Evolutionary conservation across 2,888 invertebrate species (phyloP).

Genomic region (Synanthedon andrenaeformis): DNA sequence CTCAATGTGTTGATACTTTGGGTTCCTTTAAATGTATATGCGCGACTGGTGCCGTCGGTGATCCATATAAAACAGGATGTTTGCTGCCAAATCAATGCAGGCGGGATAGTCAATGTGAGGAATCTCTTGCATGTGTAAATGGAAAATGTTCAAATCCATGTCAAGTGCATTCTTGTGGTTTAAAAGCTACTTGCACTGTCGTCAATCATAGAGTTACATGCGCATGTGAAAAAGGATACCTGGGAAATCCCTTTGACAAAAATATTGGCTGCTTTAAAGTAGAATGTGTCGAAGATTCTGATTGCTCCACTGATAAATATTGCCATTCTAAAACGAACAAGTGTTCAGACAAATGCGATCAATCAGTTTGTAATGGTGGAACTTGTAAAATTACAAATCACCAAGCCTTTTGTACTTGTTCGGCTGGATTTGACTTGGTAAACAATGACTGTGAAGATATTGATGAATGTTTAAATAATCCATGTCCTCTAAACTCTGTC

Average conservation of each 20-base stretch:
- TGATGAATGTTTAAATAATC: slow-evolving; percentile 82
- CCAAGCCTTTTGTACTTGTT: slow-evolving; percentile 78
- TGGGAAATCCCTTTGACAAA: slow-evolving; percentile 83
- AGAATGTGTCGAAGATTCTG: slow-evolving; percentile 82
- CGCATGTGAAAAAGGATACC: slow-evolving; percentile 81
- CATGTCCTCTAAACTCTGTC: slow-evolving; percentile 83
- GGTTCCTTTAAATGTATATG: slow-evolving; percentile 87
- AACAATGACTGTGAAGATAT: slow-evolving; percentile 81
- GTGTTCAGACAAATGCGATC: slow-evolving; percentile 87
- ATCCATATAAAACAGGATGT: slow-evolving; percentile 77
- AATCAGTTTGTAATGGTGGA: slow-evolving; percentile 83
- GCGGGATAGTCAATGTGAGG: slow-evolving; percentile 79
- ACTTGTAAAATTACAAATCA: slow-evolving; percentile 81
- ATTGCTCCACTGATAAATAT: slow-evolving; percentile 80
- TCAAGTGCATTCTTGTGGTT: slow-evolving; percentile 76
- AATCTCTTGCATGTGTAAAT: slow-evolving; percentile 79
- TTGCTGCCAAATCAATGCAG: slow-evolving; percentile 81
- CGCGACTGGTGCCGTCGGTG: slow-evolving; percentile 82
- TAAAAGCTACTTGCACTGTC: slow-evolving; percentile 81
- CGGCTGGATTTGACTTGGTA: slow-evolving; percentile 76
- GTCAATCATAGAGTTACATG: slow-evolving; percentile 80
- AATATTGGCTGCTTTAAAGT: slow-evolving; percentile 89
- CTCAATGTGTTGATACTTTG: slow-evolving; percentile 81
- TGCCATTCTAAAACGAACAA: slow-evolving; percentile 83
- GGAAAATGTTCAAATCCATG: slow-evolving; percentile 89